Conservation (phyloP, 2,797 vertebrate genomes). For the Lepus oiostolus region DNA sequence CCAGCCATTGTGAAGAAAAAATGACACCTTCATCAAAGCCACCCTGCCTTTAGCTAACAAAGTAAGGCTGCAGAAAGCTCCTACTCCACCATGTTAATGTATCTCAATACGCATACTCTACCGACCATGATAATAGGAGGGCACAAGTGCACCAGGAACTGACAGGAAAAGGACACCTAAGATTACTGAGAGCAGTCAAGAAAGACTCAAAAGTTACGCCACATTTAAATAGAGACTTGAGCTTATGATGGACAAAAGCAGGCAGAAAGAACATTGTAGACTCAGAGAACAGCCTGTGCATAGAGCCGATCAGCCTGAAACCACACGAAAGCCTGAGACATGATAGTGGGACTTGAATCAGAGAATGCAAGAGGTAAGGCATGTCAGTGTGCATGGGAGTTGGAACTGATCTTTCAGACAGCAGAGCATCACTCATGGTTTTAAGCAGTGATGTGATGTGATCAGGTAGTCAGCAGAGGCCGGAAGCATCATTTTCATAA, state of each 20-base stretch:
- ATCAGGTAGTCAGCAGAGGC: constrained; percentile 13
- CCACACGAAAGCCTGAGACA: neutral
- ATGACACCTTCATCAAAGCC: neutral
- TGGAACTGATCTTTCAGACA: neutral
- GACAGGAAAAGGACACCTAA: neutral
- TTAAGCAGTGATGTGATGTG: neutral
- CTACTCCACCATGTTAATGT: neutral
- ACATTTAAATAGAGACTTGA: neutral
- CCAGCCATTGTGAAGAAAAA: neutral
- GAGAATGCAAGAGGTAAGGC: neutral
- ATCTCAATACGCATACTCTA: neutral
- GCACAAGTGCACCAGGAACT: neutral
- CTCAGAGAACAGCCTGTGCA: neutral
- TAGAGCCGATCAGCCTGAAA: neutral
- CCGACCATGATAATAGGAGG: neutral
- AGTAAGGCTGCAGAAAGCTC: neutral
- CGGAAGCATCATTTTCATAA: constrained; percentile 4
- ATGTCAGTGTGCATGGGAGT: neutral
- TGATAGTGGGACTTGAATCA: neutral
- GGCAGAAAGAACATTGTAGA: neutral
- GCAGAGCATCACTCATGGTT: neutral
- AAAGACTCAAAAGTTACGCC: neutral
- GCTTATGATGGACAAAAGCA: constrained; percentile 13
- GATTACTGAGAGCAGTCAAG: neutral
- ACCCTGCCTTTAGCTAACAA: neutral